Conservation (phyloP, 92 coral and sea anemone species). For the Phymanthus crucifer region DNA sequence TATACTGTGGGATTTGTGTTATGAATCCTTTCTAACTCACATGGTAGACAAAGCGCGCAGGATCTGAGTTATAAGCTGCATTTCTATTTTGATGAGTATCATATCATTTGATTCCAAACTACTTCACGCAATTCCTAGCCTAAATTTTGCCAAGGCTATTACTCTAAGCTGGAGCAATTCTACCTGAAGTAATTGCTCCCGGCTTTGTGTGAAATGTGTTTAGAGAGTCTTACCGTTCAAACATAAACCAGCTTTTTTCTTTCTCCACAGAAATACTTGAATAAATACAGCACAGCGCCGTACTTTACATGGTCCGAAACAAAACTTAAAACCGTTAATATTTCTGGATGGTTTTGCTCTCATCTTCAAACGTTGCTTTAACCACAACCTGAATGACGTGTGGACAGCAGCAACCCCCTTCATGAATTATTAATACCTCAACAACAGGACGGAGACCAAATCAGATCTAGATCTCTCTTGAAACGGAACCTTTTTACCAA, state of each 20-base stretch:
- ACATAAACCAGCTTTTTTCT: background rate
- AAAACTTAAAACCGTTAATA: background rate
- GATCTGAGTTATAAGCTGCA: background rate
- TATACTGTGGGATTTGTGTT: too few species aligned
- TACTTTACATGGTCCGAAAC: background rate
- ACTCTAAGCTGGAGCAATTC: background rate
- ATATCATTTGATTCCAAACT: background rate
- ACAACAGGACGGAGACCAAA: background rate
- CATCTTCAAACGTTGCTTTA: background rate
- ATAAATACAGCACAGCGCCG: background rate
- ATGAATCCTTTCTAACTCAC: too few species aligned
- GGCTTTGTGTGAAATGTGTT: background rate
- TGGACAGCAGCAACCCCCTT: background rate
- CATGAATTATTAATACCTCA: background rate
- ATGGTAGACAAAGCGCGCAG: too few species aligned
- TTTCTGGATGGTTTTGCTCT: background rate
- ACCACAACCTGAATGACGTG: background rate
- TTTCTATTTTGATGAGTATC: background rate
- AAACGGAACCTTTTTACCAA: background rate
- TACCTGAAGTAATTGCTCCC: background rate
- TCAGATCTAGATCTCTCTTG: background rate
- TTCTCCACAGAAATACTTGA: background rate
- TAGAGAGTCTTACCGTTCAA: background rate
- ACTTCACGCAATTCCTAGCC: background rate
- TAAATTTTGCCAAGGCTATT: background rate